These are phyloP conservation scores for Drosophila virilis DNA, from an alignment of 1,140 invertebrate genomes.

Conservation along the genomic window DNA sequence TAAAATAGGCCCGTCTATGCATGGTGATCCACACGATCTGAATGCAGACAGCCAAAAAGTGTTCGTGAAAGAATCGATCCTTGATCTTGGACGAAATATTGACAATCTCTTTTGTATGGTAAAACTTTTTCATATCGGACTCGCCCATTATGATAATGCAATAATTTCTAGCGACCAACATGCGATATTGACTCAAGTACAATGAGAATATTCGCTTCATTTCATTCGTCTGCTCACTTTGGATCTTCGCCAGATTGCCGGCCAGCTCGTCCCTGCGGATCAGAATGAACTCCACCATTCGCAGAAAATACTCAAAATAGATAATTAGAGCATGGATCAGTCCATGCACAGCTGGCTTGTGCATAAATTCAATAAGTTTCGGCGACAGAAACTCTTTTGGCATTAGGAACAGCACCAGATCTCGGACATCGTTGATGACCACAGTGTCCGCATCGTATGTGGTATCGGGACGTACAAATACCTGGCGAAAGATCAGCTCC, in stretches of 20 bases:
- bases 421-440: neutral
- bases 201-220: neutral
- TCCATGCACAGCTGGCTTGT: constrained; percentile 2
- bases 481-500: constrained; percentile 4
- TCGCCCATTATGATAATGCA: neutral
- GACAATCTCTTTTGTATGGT: constrained; percentile 1
- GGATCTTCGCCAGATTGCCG: neutral
- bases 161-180: neutral
- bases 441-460: constrained; percentile 3
- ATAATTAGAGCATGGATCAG: neutral
- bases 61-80: neutral
- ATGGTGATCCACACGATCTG: constrained; percentile 3
- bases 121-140: neutral
- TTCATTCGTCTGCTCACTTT: constrained; percentile 6
- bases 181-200: neutral
- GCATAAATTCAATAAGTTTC: neutral
- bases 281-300: neutral
- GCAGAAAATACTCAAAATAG: neutral
- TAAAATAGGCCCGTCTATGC: neutral
- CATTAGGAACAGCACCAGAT: constrained; percentile 3
- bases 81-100: constrained; percentile 4
- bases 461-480: neutral
- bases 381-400: neutral
- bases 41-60: neutral
- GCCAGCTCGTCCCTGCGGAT: neutral